Evolutionary conservation across 2,113 vertebrate species (phyloP), one percentile per base, ranked within the genome.

Genomic region (Macroglossus sobrinus): DNA sequence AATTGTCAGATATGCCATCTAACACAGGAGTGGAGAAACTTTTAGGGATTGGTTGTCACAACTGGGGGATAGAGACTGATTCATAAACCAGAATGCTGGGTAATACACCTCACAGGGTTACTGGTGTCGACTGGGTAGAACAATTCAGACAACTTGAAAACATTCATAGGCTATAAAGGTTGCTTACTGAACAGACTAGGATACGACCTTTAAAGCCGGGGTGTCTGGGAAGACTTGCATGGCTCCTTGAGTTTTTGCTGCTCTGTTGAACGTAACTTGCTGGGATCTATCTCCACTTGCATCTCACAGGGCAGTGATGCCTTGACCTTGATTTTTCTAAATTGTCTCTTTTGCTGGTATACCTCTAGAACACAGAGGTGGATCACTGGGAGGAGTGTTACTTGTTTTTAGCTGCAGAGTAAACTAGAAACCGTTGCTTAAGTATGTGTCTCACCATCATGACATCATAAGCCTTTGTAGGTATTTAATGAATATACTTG

Each of bases 401-500:
- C 66, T 95, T 96, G 87, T 69, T 93, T 95, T 75, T 26, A 10
- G 21, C 68, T 94, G 53, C 21, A 87, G 57, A 79, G 16, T 10
- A 82, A 97, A 59, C 64, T 55, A 94, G 43, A 95, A 81, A 82
- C 80, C 24, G 40, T 91, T 89, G 40, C 53, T 92, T 50, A 50
- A 93, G 66, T 74, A 95, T 68, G 53, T 89, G 12, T 75, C 18
- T 88, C 5, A 47, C 55, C 33, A 55, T 57, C 85, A 22, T 59
- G 64, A 61, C 43, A 40, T 33, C 43, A 2, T 53, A 94, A 84
- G 9, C 71, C 57, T 94, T 21, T 4, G 33, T 61, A 88, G 59
- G 45, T 78, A 35, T 59, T 87, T 75, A 33, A 47, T 82, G 71
- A 91, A 72, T 57, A 72, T 57, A 19, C 38, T 43, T 76, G 64